Evolutionary conservation across 2,113 vertebrate species (phyloP), one percentile per base, ranked within the genome.

Genomic region (Aix galericulata): DNA sequence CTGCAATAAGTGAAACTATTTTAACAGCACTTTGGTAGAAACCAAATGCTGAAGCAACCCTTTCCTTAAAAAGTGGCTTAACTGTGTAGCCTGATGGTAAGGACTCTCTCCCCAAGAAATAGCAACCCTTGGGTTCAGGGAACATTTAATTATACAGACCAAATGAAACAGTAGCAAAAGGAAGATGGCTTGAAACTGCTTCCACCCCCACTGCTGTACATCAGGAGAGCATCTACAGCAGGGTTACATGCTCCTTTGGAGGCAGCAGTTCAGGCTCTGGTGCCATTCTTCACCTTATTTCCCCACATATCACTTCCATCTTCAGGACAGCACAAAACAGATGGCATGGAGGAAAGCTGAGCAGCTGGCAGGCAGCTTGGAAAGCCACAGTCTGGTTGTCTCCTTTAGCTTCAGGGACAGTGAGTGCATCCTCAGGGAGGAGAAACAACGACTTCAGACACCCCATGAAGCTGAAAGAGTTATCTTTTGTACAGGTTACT

Each of bases 1-100:
- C 95, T 86, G 85, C 89, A 96, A 97, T 97, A 96, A 94, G 48
- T 58, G 62, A 93, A 97, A 97, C 73, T 97, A 96, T 96, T 97
- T 96, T 95, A 96, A 96, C 82, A 95, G 78, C 55, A 14, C n/a
- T 89, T 91, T 92, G 75, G 94, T 85, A 82, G 94, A 94, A 95
- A 91, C 75, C 94, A 95, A 94, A 93, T 36, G 73, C 73, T 93
- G 40, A 76, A 94, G 83, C 83, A 92, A 96, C 58, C 40, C 58
- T 88, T 92, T 84, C 83, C 77, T 90, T 92, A 40, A 94, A 92
- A 89, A 75, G 42, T 29, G 81, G 36, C 64, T 26, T 15, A 68
- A 40, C 40, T 38, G 8, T 44, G 27, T 40, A 80, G 53, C 82
- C 53, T 48, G 44, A 8, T 46, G 63, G 58, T 38, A 89, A 79